phyloP scores from a whole-genome alignment of 1,140 invertebrate species.

The Danaus plexippus region DNA sequence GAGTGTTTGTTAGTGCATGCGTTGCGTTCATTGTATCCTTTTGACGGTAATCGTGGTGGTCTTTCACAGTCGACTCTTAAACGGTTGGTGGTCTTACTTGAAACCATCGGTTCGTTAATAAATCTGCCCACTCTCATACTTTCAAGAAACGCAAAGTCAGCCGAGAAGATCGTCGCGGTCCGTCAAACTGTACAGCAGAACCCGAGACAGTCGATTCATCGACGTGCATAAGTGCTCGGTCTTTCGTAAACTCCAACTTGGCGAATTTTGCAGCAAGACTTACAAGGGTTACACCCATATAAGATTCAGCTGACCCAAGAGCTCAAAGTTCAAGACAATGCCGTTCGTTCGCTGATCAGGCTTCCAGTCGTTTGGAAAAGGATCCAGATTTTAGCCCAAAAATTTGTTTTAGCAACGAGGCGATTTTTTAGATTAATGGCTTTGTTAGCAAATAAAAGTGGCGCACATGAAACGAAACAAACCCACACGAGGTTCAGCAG shows the following conservation, averaged over 20 bases:
- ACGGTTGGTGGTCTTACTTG: slow-evolving; percentile 12
- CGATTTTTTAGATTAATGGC: not conserved
- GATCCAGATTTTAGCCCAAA: slow-evolving; percentile 16
- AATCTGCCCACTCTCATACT: not conserved
- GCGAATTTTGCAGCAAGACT: too few species aligned
- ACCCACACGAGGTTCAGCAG: too few species aligned
- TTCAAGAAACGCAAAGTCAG: too few species aligned
- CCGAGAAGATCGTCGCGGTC: too few species aligned
- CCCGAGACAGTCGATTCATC: too few species aligned
- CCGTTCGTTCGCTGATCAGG: slow-evolving; percentile 16
- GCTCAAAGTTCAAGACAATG: slow-evolving; percentile 10
- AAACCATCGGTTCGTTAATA: slow-evolving; percentile 1
- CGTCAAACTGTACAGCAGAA: too few species aligned
- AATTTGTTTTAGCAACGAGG: slow-evolving; percentile 18
- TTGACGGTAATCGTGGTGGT: slow-evolving; percentile 6
- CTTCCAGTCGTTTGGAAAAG: slow-evolving; percentile 8
- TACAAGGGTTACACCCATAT: too few species aligned
- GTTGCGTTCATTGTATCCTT: slow-evolving; percentile 9
- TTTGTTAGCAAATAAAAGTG: not conserved
- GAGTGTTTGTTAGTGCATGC: too few species aligned
- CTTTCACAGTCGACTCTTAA: slow-evolving; percentile 11
- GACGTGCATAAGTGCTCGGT: too few species aligned
- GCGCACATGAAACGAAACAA: too few species aligned
- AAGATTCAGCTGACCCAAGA: slow-evolving; percentile 16
- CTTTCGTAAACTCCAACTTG: too few species aligned